phyloP scores from a whole-genome alignment of 2,113 vertebrate genomes.

The Mirza zaza region DNA sequence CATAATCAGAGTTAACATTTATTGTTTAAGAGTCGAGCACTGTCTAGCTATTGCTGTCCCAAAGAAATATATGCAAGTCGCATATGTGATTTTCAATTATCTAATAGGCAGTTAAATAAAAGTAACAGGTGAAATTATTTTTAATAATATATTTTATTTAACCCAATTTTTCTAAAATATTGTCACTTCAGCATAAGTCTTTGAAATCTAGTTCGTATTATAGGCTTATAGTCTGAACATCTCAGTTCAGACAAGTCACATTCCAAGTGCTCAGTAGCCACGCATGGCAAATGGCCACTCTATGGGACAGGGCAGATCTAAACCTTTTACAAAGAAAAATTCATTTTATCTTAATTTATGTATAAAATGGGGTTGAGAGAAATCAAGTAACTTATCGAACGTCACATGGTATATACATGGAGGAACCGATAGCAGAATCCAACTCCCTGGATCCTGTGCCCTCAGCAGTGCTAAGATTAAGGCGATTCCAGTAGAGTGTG shows the following conservation, averaged over 20 bases:
- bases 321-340: not conserved
- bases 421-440: not conserved
- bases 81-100: not conserved
- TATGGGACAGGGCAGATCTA: not conserved
- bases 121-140: not conserved
- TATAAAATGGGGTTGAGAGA: not conserved
- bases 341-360: not conserved
- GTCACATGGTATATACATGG: not conserved
- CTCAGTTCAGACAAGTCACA: not conserved
- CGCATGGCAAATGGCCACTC: not conserved
- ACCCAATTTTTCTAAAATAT: not conserved
- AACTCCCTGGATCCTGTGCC: not conserved
- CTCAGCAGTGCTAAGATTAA: not conserved
- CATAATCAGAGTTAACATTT: not conserved
- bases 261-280: not conserved
- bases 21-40: not conserved
- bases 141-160: not conserved
- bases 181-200: not conserved
- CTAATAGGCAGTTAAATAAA: not conserved
- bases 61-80: not conserved
- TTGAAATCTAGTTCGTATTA: not conserved
- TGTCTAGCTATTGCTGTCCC: not conserved
- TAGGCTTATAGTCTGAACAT: not conserved
- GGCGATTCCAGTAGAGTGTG: not conserved
- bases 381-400: not conserved